Percentiles rank a stretch among this genome's conserved stretches.
phyloP scores from a whole-genome alignment of 2,888 invertebrate species.

The Lucinisca nassula region DNA sequence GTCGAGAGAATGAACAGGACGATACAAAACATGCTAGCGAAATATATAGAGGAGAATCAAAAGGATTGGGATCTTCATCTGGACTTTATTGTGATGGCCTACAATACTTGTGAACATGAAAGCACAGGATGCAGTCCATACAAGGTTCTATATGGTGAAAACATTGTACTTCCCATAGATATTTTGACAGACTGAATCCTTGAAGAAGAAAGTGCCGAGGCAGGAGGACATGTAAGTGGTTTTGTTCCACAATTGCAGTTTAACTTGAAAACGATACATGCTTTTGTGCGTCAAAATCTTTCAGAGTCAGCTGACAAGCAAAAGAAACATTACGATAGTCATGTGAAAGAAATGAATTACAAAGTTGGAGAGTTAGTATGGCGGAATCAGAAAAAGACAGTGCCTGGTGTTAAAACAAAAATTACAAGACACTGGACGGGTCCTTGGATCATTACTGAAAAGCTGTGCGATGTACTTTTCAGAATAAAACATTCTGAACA shows the following conservation, averaged over 20 bases:
- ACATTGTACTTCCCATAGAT: conserved; percentile 40
- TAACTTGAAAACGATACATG: neutral
- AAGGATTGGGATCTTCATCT: conserved; percentile 63
- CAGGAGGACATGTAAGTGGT: too few relatives aligned
- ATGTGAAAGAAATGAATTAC: conserved; percentile 20
- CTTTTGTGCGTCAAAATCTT: neutral
- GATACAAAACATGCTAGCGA: conserved; percentile 55
- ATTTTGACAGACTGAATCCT: conserved; percentile 14
- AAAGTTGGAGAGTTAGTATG: conserved; percentile 7
- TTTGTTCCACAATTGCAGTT: neutral
- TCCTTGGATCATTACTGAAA: conserved; percentile 33
- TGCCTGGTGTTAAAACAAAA: conserved; percentile 26
- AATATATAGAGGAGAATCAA: conserved; percentile 51
- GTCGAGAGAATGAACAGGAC: conserved; percentile 59
- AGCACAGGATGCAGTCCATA: conserved; percentile 57
- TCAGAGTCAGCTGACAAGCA: conserved; percentile 1
- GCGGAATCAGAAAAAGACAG: conserved; percentile 19
- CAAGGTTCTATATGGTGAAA: conserved; percentile 41
- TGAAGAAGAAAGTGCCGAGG: too few relatives aligned
- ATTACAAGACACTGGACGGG: conserved; percentile 43
- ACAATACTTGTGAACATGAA: conserved; percentile 52
- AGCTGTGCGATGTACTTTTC: conserved; percentile 22
- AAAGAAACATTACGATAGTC: conserved; percentile 35
- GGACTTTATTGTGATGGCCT: conserved; percentile 47
- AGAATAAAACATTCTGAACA: conserved; percentile 33